phyloP scores from a whole-genome alignment of 2,888 invertebrate genomes.

The Alloscopus bannaensis region DNA sequence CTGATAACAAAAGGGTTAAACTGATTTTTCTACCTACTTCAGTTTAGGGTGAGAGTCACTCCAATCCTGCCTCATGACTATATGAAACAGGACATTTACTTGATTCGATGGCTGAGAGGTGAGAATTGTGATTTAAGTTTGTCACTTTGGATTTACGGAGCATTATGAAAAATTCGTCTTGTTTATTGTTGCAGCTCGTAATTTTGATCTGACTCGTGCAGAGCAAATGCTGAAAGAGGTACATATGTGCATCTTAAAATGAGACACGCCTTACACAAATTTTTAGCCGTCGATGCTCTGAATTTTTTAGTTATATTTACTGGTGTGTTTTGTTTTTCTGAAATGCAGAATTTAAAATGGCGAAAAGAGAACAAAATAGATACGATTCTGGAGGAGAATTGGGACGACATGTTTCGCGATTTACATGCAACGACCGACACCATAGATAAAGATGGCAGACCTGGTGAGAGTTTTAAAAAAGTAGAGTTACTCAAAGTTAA shows the following conservation, averaged over 20 bases:
- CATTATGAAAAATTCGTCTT: no score
- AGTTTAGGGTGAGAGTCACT: conserved; percentile 24
- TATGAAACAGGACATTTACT: conserved; percentile 38
- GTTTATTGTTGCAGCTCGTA: conserved; percentile 14
- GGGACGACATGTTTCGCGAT: conserved; percentile 11
- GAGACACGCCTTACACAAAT: neutral
- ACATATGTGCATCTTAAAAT: neutral
- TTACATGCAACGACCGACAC: conserved; percentile 35
- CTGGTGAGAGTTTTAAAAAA: conserved; percentile 23
- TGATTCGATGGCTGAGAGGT: conserved; percentile 49
- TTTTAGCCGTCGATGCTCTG: neutral
- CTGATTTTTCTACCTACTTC: no score
- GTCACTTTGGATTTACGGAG: neutral
- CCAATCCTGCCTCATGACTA: conserved; percentile 2
- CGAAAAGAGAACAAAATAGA: conserved; percentile 31
- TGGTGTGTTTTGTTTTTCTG: neutral
- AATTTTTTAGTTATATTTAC: neutral
- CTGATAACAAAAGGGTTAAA: no score
- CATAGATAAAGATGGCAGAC: conserved; percentile 18
- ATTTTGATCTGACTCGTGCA: conserved; percentile 35
- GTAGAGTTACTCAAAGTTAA: neutral
- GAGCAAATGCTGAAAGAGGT: conserved; percentile 38
- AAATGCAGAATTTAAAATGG: conserved; percentile 36
- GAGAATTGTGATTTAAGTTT: neutral
- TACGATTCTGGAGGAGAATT: conserved; percentile 23